phyloP scores from a whole-genome alignment of 1,140 invertebrate genomes.

The Harpegnathos saltator region DNA sequence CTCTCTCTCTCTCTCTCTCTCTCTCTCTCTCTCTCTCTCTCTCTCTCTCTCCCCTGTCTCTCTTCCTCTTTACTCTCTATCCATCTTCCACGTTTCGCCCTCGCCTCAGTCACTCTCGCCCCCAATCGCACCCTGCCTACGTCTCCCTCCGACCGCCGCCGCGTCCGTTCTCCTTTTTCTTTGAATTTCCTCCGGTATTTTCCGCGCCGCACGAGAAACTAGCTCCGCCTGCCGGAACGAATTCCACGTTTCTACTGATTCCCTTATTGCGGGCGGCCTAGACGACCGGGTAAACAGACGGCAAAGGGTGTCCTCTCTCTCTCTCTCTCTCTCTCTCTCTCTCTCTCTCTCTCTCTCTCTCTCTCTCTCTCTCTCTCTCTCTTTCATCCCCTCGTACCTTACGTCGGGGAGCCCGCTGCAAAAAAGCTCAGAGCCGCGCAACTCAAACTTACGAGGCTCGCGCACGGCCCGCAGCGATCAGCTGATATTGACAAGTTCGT shows the following conservation, averaged over 20 bases:
- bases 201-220: constrained; percentile 61
- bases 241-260: constrained; percentile 71
- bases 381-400: constrained; percentile 35
- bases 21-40: constrained; percentile 31
- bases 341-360: too few relatives aligned
- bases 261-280: constrained; percentile 75
- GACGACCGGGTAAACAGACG: constrained; percentile 73
- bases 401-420: constrained; percentile 16
- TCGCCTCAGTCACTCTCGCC: constrained; percentile 8
- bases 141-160: neutral
- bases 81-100: constrained; percentile 26
- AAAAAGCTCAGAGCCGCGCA: constrained; percentile 5
- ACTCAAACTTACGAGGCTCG: too few relatives aligned
- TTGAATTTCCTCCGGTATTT: constrained; percentile 65
- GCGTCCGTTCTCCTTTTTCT: neutral
- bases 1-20: constrained; percentile 47
- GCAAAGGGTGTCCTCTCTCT: constrained; percentile 52
- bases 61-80: constrained; percentile 16
- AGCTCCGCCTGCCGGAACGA: constrained; percentile 67
- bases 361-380: too few relatives aligned
- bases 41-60: constrained; percentile 5
- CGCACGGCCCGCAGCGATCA: too few relatives aligned
- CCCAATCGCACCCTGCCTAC: neutral
- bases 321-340: too few relatives aligned
- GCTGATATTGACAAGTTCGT: too few relatives aligned